These are phyloP conservation scores for Aphis craccivora DNA, from an alignment of 1,140 invertebrate species.

Conservation along the genomic window DNA sequence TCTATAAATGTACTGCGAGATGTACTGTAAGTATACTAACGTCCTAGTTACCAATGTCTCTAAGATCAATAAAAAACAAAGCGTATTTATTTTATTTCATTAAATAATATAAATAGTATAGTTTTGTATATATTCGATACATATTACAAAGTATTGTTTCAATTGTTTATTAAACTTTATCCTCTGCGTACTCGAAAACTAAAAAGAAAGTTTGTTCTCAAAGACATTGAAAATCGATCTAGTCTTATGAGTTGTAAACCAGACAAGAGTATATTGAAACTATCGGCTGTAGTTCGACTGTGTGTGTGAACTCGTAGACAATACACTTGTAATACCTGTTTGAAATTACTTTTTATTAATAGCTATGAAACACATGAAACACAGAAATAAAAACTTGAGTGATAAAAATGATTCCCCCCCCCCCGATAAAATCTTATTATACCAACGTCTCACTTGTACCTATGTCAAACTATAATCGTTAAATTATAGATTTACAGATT, in stretches of 20 bases:
- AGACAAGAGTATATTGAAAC: neutral
- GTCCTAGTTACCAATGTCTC: too few relatives aligned
- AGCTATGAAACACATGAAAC: neutral
- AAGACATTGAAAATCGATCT: conserved; percentile 20
- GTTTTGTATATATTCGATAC: conserved; percentile 4
- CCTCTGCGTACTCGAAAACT: neutral
- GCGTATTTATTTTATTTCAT: neutral
- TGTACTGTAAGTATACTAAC: too few relatives aligned
- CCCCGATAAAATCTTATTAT: neutral
- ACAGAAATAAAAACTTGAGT: neutral
- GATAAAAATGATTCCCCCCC: neutral
- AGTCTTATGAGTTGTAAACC: neutral
- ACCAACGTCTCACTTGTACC: neutral
- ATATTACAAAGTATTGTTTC: neutral
- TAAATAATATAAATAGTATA: neutral
- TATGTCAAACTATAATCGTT: neutral
- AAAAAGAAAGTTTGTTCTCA: neutral
- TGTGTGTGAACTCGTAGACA: neutral
- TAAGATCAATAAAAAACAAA: neutral
- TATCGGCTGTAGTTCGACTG: neutral
- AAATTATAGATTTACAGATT: neutral
- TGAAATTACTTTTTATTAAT: neutral
- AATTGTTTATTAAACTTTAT: conserved; percentile 14
- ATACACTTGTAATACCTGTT: neutral
- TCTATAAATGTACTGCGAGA: too few relatives aligned